These are phyloP conservation scores for Sipha flava DNA, from an alignment of 1,140 invertebrate genomes.

Conservation along the genomic window DNA sequence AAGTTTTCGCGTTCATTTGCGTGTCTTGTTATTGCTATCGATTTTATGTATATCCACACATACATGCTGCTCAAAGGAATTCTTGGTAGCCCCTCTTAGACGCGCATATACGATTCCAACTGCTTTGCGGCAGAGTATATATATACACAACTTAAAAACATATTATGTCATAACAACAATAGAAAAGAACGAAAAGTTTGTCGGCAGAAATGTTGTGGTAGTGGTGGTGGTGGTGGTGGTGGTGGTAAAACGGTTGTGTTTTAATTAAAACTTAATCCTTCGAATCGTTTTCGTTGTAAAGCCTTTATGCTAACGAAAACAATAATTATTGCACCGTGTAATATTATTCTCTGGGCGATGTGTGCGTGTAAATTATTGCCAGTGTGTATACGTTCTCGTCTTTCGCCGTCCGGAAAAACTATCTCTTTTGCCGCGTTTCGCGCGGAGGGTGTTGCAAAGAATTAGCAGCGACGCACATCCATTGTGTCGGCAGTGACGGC, in stretches of 20 bases:
- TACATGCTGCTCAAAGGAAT: slow-evolving; percentile 8
- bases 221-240: not conserved
- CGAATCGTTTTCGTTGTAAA: slow-evolving; percentile 26
- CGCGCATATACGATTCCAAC: not conserved
- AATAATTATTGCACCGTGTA: slow-evolving; percentile 33
- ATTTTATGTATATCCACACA: not conserved
- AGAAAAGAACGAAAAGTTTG: slow-evolving; percentile 27
- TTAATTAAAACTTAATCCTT: slow-evolving; percentile 33
- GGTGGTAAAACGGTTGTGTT: slow-evolving; percentile 18
- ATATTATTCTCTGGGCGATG: slow-evolving; percentile 26
- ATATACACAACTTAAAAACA: slow-evolving; percentile 28
- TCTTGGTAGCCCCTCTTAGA: not conserved
- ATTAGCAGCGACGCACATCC: slow-evolving; percentile 19
- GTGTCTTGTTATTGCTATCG: not conserved
- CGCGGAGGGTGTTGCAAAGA: slow-evolving; percentile 23
- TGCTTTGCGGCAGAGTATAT: not conserved
- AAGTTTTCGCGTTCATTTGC: not conserved
- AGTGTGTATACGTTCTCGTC: not conserved
- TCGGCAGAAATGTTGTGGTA: too few species aligned
- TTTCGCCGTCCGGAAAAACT: slow-evolving; percentile 10
- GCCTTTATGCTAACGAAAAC: slow-evolving; percentile 32
- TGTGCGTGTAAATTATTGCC: slow-evolving; percentile 22
- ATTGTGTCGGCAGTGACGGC: not conserved
- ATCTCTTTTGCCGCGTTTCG: not conserved
- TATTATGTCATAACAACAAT: slow-evolving; percentile 23